A percentile compares a stretch with the other conserved stretches of the same genome.
Conservation (phyloP, 2,888 invertebrate genomes). For the Gisinianus flammeolus region DNA sequence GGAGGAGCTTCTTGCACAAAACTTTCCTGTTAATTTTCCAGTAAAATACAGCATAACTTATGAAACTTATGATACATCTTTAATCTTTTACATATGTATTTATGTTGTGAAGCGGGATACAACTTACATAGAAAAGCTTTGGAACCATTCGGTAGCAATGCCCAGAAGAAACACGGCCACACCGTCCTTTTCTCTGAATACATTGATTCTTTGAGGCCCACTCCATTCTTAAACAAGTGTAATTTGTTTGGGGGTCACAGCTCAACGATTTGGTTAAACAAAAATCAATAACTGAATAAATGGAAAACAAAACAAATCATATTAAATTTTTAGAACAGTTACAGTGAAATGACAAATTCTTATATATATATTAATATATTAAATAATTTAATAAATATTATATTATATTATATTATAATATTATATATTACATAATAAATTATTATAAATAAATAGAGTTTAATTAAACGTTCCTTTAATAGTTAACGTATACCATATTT, state of each 20-base stretch:
- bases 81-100: neutral
- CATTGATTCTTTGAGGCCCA: conserved; percentile 94
- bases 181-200: conserved; percentile 86
- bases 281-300: conserved; percentile 84
- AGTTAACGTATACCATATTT: conserved; percentile 70
- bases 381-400: too few species aligned
- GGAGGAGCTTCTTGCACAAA: conserved; percentile 67
- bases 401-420: too few species aligned
- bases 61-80: too few species aligned
- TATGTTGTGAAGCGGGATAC: neutral
- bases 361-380: neutral
- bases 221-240: conserved; percentile 69
- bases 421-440: too few species aligned
- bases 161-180: conserved; percentile 81
- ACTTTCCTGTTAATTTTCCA: conserved; percentile 30
- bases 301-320: conserved; percentile 48
- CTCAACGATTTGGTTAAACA: conserved; percentile 85
- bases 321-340: neutral
- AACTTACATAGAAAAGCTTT: conserved; percentile 69
- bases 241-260: conserved; percentile 78
- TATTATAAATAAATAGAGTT: too few species aligned
- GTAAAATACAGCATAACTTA: neutral
- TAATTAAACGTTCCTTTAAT: too few species aligned
- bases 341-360: neutral
- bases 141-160: conserved; percentile 79